phyloP scores from a whole-genome alignment of 2,888 invertebrate genomes.

The Cephus nigrinus region DNA sequence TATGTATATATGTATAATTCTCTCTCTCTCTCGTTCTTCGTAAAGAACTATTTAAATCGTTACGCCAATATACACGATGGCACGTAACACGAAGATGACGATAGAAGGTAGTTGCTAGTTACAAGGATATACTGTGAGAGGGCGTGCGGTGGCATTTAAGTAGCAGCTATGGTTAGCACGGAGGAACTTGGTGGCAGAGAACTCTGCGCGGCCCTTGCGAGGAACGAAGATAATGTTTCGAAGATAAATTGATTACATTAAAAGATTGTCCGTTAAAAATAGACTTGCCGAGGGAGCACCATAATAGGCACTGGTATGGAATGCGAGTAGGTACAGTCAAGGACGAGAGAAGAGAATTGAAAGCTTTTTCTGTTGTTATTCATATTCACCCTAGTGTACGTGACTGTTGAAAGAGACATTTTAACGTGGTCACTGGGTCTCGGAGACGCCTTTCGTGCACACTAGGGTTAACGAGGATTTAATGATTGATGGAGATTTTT shows the following conservation, averaged over 20 bases:
- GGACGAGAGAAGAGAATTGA: background rate
- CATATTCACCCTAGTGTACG: background rate
- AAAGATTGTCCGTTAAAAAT: slow-evolving; percentile 15
- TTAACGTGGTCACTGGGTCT: too few species aligned
- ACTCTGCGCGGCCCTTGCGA: background rate
- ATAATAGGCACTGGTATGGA: slow-evolving; percentile 1
- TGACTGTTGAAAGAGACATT: too few species aligned
- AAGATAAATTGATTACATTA: slow-evolving; percentile 16
- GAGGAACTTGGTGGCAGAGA: background rate
- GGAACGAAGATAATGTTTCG: background rate
- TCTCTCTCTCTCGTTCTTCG: too few species aligned
- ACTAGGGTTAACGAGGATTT: background rate
- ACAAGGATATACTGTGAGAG: background rate
- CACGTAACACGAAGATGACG: background rate
- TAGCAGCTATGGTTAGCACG: background rate
- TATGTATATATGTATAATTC: too few species aligned
- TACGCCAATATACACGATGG: background rate
- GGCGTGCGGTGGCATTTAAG: background rate
- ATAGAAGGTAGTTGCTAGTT: background rate
- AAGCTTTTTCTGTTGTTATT: background rate
- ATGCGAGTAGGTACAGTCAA: background rate
- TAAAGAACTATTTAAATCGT: background rate
- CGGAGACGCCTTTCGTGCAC: too few species aligned
- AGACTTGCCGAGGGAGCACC: slow-evolving; percentile 5
- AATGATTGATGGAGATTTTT: background rate